Evolutionary conservation across 2,888 invertebrate genomes (phyloP).

Genomic region (Phortica okadai): DNA sequence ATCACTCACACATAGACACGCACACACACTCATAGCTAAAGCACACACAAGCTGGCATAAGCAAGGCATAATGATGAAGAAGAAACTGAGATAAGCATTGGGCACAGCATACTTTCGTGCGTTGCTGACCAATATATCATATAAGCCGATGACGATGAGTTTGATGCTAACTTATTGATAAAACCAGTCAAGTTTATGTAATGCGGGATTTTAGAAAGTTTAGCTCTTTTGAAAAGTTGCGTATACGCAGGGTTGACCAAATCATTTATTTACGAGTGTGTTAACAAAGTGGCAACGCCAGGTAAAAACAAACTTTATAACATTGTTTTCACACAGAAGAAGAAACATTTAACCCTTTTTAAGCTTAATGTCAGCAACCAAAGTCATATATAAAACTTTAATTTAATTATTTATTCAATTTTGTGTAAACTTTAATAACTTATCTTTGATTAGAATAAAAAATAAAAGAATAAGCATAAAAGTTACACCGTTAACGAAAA

Average conservation of each 20-base stretch:
- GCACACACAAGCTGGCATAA: not conserved
- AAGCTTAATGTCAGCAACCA: constrained; percentile 48
- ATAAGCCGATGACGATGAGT: not conserved
- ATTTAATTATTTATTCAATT: constrained; percentile 13
- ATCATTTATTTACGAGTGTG: not conserved
- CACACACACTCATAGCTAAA: not conserved
- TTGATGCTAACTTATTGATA: constrained; percentile 6
- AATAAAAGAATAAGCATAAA: too few species aligned
- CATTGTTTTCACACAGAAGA: not conserved
- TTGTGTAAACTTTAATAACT: not conserved
- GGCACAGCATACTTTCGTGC: constrained; percentile 4
- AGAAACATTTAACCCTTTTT: constrained; percentile 17
- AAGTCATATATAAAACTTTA: not conserved
- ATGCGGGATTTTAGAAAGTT: not conserved
- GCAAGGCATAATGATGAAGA: not conserved
- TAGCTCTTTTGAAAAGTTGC: constrained; percentile 3
- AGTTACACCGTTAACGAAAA: not conserved
- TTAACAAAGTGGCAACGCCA: not conserved
- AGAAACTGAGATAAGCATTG: not conserved
- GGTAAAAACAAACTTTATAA: not conserved
- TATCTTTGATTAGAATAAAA: too few species aligned
- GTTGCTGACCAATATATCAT: constrained; percentile 14
- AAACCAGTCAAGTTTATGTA: not conserved
- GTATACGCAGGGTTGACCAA: constrained; percentile 38
- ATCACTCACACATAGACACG: not conserved